These are phyloP conservation scores for Limnodromus scolopaceus DNA, from an alignment of 2,797 vertebrate genomes.

Conservation along the genomic window DNA sequence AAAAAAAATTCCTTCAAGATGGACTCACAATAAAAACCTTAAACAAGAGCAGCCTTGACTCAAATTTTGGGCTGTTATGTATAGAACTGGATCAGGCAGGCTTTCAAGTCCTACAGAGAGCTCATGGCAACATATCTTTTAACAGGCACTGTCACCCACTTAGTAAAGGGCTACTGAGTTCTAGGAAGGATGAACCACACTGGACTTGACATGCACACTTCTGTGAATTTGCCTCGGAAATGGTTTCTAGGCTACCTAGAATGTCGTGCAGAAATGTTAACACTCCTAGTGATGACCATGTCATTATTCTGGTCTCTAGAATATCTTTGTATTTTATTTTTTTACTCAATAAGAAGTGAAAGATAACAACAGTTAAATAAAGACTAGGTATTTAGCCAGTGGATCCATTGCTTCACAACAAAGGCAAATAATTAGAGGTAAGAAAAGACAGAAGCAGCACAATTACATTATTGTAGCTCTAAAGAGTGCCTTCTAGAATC, in stretches of 20 bases:
- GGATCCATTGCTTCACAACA: not conserved
- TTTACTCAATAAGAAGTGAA: not conserved
- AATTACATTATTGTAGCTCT: not conserved
- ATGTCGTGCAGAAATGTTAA: not conserved
- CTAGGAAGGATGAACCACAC: not conserved
- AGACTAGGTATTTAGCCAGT: not conserved
- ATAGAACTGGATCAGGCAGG: not conserved
- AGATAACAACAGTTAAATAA: not conserved
- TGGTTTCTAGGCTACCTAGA: not conserved
- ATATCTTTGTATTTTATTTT: not conserved
- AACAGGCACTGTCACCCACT: not conserved
- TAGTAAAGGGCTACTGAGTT: not conserved
- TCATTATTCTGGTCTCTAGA: not conserved
- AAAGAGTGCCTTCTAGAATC: not conserved
- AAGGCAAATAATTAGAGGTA: not conserved
- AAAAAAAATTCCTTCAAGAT: not conserved
- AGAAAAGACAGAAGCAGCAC: not conserved
- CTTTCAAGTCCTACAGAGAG: not conserved
- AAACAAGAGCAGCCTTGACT: not conserved
- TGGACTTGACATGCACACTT: not conserved
- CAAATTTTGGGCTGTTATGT: not conserved
- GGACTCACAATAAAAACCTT: not conserved
- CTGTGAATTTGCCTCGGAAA: not conserved
- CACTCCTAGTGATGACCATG: not conserved
- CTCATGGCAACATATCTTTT: not conserved